Evolutionary conservation across 2,113 vertebrate genomes (phyloP).

Genomic region (Heterotilapia buettikoferi): DNA sequence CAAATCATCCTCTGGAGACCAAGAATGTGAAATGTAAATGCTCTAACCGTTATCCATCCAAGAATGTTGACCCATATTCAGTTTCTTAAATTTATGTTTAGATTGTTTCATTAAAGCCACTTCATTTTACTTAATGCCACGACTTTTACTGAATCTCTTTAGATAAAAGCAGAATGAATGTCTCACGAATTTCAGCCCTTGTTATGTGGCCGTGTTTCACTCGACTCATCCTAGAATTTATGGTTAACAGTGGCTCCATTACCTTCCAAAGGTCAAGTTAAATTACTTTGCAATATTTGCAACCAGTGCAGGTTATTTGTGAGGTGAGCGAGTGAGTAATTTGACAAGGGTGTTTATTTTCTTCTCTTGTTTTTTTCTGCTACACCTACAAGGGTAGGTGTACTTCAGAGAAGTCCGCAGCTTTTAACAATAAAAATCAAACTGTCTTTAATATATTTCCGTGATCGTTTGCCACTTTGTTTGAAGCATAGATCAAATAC

Average conservation of each 20-base stretch:
- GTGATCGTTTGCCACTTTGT: not conserved
- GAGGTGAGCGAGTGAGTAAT: not conserved
- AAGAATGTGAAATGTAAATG: not conserved
- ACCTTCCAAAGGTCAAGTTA: not conserved
- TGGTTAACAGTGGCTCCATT: not conserved
- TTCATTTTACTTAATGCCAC: not conserved
- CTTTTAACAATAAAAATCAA: not conserved
- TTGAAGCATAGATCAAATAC: not conserved
- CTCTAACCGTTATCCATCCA: not conserved
- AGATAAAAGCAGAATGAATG: not conserved
- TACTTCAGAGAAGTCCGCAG: not conserved
- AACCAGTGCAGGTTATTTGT: not conserved
- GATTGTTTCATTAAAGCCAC: not conserved
- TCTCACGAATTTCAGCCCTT: not conserved
- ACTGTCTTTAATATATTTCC: not conserved
- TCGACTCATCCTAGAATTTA: not conserved
- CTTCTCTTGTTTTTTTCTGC: not conserved
- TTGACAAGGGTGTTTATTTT: constrained; percentile 4
- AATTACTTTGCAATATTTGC: not conserved
- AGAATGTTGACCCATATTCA: not conserved
- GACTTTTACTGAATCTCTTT: not conserved
- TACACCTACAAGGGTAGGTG: not conserved
- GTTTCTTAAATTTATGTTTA: not conserved
- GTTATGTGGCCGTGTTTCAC: not conserved
- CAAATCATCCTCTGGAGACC: not conserved